A percentile compares a stretch with the other conserved stretches of the same genome.
Conservation (phyloP, 2,797 vertebrate genomes). For the Amblyopsis hoosieri region DNA sequence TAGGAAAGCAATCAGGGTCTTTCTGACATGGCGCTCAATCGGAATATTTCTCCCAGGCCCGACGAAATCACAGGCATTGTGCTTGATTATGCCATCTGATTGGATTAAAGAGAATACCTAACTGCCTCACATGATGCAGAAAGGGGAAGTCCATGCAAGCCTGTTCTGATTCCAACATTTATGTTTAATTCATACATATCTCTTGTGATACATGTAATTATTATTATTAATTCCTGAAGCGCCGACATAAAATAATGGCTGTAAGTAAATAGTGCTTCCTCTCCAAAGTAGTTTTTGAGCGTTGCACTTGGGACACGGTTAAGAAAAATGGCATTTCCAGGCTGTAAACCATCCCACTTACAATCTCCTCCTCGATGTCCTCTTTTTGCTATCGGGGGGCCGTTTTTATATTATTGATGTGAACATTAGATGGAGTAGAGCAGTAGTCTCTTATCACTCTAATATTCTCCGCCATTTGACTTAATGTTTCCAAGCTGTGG, state of each 20-base stretch:
- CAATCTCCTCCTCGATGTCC: constrained; percentile 54
- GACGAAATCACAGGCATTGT: constrained; percentile 74
- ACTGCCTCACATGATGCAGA: constrained; percentile 46
- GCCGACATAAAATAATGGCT: constrained; percentile 26
- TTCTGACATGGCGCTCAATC: constrained; percentile 69
- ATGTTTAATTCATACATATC: constrained; percentile 37
- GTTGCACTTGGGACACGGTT: too few relatives aligned
- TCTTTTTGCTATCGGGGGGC: constrained; percentile 55
- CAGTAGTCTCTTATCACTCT: constrained; percentile 56
- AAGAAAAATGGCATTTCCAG: constrained; percentile 10
- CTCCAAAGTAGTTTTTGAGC: neutral
- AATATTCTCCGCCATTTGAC: constrained; percentile 62
- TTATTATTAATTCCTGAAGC: constrained; percentile 28
- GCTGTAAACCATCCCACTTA: constrained; percentile 54
- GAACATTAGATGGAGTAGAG: constrained; percentile 65
- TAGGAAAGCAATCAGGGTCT: constrained; percentile 73
- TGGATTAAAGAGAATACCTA: constrained; percentile 74
- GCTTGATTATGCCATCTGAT: constrained; percentile 79
- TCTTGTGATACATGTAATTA: constrained; percentile 31
- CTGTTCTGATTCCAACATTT: constrained; percentile 46
- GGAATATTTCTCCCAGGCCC: constrained; percentile 72
- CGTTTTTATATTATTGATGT: constrained; percentile 58
- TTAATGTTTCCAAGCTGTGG: constrained; percentile 68
- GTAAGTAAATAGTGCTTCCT: constrained; percentile 34
- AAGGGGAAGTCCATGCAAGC: constrained; percentile 26